phyloP scores from a whole-genome alignment of 2,113 vertebrate genomes.

The Lophura nycthemera region DNA sequence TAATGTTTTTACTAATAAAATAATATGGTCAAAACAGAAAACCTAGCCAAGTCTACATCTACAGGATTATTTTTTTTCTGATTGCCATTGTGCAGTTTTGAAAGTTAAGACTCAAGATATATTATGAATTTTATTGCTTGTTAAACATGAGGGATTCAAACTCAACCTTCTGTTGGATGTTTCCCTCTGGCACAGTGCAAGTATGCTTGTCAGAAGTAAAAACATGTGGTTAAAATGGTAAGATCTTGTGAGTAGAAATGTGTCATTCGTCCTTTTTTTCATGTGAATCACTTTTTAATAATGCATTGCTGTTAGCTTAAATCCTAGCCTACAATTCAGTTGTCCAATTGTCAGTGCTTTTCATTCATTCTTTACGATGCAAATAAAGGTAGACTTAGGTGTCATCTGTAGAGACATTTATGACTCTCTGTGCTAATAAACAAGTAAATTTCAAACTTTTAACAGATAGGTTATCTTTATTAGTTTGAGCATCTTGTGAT shows the following conservation, averaged over 20 bases:
- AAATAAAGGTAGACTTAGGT: background rate
- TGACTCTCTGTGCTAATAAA: background rate
- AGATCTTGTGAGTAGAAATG: background rate
- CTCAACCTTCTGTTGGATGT: background rate
- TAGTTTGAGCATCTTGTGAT: background rate
- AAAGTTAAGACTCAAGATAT: background rate
- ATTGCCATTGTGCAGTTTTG: background rate
- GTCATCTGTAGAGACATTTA: background rate
- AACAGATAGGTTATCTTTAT: background rate
- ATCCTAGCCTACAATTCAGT: background rate
- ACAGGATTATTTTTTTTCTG: background rate
- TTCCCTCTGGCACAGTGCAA: background rate
- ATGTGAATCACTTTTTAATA: background rate
- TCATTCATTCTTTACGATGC: background rate
- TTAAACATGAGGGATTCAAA: background rate
- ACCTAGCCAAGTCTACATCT: background rate
- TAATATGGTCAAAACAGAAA: background rate
- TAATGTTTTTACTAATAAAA: background rate
- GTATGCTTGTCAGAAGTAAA: background rate
- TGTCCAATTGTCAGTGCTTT: background rate
- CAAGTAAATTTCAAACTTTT: background rate
- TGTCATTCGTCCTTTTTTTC: background rate
- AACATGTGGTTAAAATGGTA: background rate
- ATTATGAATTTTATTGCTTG: background rate
- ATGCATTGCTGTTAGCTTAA: background rate